Base-by-base conservation (phyloP, 2,888 invertebrate genomes). In the Plusia festucae region DNA sequence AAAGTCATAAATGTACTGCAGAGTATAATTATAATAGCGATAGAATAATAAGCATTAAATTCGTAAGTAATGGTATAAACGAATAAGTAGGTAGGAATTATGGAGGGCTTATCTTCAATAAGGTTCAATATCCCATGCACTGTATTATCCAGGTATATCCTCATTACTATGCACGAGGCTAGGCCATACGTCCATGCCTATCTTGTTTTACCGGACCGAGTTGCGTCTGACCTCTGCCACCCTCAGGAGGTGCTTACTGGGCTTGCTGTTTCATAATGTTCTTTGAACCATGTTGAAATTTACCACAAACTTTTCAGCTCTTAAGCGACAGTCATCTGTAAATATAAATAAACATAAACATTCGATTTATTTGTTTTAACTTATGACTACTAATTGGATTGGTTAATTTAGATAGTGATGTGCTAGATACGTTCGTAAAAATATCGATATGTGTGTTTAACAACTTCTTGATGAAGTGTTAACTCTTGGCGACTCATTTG, bases 171-270 rank as follows among this genome's bases (percentile, higher is more conserved):
- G 52, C 22, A 15, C n/a, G 24, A 24, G 13, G 6, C 22, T 52
- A 22, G 22, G 16, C 15, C 11, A 9, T 51, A 5, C 22, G 51
- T 20, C 11, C 22, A 22, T 15, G 13, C 22, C 22, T 24, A n/a
- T 7, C 55, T 69, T 0, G 55, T 53, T 40, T 27, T 34, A 56
- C 56, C 62, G 30, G 52, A 56, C 55, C 15, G 6, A n/a, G 40
- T 32, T n/a, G 27, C 34, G 46, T n/a, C 62, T 40, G 20, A 61
- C 52, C 70, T 56, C 44, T 4, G 44, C 16, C n/a, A 68, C 54
- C 67, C 60, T 44, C 44, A 7, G 30, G 16, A 7, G 30, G 16
- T 13, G 34, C 13, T 24, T 22, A 16, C 20, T 44, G 44, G 46
- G 18, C 7, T 18, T 46, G 18, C 5, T 18, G 20, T 49, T 49